A percentile compares a stretch with the other conserved stretches of the same genome.
Evolutionary conservation across 2,888 invertebrate species (phyloP).

Genomic region (Heteromurus nitidus): DNA sequence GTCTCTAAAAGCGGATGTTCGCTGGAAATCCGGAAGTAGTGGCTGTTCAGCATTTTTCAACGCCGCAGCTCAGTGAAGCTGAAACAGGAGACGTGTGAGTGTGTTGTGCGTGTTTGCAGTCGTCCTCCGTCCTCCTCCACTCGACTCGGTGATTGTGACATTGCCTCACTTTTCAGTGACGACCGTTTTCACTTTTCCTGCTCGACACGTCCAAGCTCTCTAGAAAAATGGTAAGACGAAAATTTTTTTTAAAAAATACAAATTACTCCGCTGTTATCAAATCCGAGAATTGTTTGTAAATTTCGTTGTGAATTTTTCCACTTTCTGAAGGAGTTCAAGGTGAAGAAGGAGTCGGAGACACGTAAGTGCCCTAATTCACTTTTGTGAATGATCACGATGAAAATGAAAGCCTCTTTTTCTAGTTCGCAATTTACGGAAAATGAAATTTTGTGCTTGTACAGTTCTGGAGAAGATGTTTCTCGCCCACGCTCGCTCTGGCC

Average conservation of each 20-base stretch:
- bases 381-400: background rate
- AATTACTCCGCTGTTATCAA: no score
- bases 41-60: slow-evolving; percentile 9
- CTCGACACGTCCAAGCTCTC: no score
- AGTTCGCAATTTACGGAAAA: background rate
- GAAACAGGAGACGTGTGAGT: background rate
- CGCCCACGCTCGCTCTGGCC: slow-evolving; percentile 59
- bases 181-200: no score
- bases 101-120: background rate
- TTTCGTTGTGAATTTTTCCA: background rate
- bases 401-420: background rate
- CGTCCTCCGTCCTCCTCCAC: no score
- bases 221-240: no score
- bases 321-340: slow-evolving; percentile 65
- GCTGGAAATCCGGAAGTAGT: slow-evolving; percentile 64
- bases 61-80: slow-evolving; percentile 22
- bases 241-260: no score
- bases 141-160: no score
- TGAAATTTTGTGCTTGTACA: background rate
- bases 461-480: slow-evolving; percentile 67
- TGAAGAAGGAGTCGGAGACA: slow-evolving; percentile 63
- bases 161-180: no score
- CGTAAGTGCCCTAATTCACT: slow-evolving; percentile 50
- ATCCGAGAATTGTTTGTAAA: no score
- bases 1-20: slow-evolving; percentile 36